These are phyloP conservation scores for Charina bottae DNA, from an alignment of 2,113 vertebrate genomes.

Conservation along the genomic window DNA sequence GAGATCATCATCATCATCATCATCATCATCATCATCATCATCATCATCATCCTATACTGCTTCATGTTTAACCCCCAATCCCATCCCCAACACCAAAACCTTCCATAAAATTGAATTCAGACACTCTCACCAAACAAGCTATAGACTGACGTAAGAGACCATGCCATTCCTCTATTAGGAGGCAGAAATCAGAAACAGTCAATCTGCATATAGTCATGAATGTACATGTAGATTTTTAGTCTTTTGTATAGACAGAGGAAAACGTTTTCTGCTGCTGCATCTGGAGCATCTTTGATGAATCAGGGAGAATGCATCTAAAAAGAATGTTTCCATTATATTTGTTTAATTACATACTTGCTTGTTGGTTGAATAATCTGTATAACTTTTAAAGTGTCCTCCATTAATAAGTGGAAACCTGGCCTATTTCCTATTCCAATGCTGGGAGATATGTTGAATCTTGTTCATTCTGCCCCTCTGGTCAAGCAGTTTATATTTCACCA, in stretches of 20 bases:
- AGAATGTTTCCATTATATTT: slow-evolving; percentile 14
- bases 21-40: not conserved
- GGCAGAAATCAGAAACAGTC: not conserved
- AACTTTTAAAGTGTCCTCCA: not conserved
- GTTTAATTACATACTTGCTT: slow-evolving; percentile 18
- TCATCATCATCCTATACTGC: not conserved
- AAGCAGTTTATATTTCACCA: slow-evolving; percentile 70
- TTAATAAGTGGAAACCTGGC: accelerated
- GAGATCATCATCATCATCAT: not conserved
- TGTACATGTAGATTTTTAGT: not conserved
- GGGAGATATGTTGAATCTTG: slow-evolving; percentile 87
- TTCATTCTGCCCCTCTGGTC: slow-evolving; percentile 86
- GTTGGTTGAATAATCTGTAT: slow-evolving; percentile 20
- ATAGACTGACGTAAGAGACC: not conserved
- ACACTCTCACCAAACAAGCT: not conserved
- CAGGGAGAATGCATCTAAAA: not conserved
- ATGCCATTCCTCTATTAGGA: not conserved
- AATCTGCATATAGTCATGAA: not conserved
- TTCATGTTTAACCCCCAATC: not conserved
- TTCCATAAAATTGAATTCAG: not conserved
- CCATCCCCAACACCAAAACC: not conserved
- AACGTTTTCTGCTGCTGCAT: not conserved
- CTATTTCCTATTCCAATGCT: slow-evolving; percentile 80
- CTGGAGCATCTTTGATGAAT: not conserved
- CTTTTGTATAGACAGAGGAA: too few species aligned